phyloP scores from a whole-genome alignment of 2,797 vertebrate species.

The Channallabes apus region DNA sequence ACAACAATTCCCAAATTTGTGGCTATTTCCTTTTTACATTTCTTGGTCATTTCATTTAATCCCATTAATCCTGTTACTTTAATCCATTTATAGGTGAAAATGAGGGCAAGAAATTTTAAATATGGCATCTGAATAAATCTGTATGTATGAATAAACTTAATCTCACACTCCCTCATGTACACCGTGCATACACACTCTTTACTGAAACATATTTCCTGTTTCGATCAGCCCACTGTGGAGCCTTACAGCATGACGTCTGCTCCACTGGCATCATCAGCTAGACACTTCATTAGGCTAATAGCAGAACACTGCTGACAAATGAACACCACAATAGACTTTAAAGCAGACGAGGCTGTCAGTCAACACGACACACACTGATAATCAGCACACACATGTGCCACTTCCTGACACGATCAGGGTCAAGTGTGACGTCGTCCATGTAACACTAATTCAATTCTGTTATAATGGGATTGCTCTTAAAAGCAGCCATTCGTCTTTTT shows the following conservation, averaged over 20 bases:
- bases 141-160: neutral
- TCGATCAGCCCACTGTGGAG: neutral
- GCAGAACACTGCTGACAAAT: conserved; percentile 20
- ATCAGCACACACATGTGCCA: conserved; percentile 7
- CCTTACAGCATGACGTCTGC: neutral
- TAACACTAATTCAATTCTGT: neutral
- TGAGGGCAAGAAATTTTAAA: neutral
- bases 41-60: too few relatives aligned
- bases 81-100: too few relatives aligned
- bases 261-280: neutral
- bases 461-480: neutral
- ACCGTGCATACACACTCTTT: neutral
- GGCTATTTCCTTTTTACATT: too few relatives aligned
- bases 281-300: conserved; percentile 25
- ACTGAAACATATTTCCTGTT: neutral
- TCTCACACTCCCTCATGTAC: neutral
- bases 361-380: conserved; percentile 43
- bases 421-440: neutral
- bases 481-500: neutral
- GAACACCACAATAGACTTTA: conserved; percentile 24
- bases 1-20: neutral
- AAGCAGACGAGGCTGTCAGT: conserved; percentile 33
- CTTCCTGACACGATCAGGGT: conserved; percentile 7
- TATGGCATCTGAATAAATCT: neutral
- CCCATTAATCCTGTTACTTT: too few relatives aligned